Conservation (phyloP, 2,113 vertebrate species). For the Sorex araneus region DNA sequence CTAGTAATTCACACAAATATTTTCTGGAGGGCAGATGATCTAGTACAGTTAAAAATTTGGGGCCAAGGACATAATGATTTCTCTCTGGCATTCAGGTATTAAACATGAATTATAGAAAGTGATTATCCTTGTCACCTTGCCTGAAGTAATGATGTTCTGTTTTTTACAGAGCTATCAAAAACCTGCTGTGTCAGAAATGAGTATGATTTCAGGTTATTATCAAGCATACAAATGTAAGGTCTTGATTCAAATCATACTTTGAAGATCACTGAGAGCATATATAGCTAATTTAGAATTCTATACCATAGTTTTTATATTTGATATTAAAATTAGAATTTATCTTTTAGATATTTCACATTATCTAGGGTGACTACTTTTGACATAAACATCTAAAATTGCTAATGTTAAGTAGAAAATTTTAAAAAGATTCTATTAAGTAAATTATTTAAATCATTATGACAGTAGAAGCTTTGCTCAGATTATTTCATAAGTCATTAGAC, state of each 20-base stretch:
- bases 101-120: constrained; percentile 93
- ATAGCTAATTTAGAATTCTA: constrained; percentile 62
- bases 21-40: constrained; percentile 71
- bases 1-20: constrained; percentile 76
- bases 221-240: constrained; percentile 72
- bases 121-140: constrained; percentile 94
- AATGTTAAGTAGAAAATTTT: neutral
- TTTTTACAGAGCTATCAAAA: constrained; percentile 92
- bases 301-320: neutral
- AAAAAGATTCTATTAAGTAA: neutral
- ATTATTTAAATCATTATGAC: constrained; percentile 24
- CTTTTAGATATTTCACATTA: constrained; percentile 1
- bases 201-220: constrained; percentile 89
- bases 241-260: constrained; percentile 82
- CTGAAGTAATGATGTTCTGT: constrained; percentile 93
- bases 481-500: neutral
- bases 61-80: constrained; percentile 90
- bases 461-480: neutral
- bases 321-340: neutral
- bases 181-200: constrained; percentile 93
- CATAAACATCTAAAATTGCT: neutral
- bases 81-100: constrained; percentile 91
- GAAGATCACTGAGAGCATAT: constrained; percentile 66
- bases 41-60: constrained; percentile 82
- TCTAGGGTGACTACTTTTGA: neutral